Evolutionary conservation across 92 coral and sea anemone species (phyloP).

Genomic region (Parazoanthus swiftii): DNA sequence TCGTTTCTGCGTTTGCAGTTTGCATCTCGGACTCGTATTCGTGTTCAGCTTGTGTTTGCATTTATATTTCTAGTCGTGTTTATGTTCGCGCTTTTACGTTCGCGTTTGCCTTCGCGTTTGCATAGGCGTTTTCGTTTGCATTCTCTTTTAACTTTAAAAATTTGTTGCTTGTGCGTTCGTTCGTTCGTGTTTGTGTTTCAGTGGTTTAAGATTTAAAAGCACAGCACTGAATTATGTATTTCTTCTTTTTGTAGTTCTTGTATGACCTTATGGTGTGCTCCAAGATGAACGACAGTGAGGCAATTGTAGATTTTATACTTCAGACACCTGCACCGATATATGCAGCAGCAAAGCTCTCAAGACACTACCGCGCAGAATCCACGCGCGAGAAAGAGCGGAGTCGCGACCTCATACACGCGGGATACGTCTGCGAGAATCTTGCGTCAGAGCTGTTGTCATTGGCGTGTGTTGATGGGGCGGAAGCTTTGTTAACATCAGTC

Average conservation of each 20-base stretch:
- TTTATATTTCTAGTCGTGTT: neutral
- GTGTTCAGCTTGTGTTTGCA: too few relatives aligned
- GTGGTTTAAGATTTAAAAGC: neutral
- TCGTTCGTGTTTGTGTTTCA: neutral
- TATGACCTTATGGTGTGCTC: constrained; percentile 98
- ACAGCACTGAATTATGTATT: neutral
- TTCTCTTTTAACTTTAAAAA: neutral
- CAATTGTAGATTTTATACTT: constrained; percentile 87
- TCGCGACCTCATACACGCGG: constrained; percentile 88
- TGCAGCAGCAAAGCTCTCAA: constrained; percentile 93
- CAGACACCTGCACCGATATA: constrained; percentile 97
- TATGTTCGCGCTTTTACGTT: neutral
- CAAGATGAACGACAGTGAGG: constrained; percentile 75
- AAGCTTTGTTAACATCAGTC: constrained; percentile 80
- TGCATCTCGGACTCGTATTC: neutral
- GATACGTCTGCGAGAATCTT: constrained; percentile 88
- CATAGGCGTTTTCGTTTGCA: neutral
- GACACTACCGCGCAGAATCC: constrained; percentile 90
- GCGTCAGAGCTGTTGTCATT: constrained; percentile 91
- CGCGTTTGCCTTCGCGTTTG: neutral
- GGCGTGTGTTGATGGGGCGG: constrained; percentile 93
- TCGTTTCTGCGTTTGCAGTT: neutral
- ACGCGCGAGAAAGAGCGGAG: constrained; percentile 94
- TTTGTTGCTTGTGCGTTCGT: neutral
- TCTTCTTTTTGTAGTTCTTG: constrained; percentile 65